Base-by-base conservation (phyloP, 2,113 vertebrate species). In the Labeo catla region DNA sequence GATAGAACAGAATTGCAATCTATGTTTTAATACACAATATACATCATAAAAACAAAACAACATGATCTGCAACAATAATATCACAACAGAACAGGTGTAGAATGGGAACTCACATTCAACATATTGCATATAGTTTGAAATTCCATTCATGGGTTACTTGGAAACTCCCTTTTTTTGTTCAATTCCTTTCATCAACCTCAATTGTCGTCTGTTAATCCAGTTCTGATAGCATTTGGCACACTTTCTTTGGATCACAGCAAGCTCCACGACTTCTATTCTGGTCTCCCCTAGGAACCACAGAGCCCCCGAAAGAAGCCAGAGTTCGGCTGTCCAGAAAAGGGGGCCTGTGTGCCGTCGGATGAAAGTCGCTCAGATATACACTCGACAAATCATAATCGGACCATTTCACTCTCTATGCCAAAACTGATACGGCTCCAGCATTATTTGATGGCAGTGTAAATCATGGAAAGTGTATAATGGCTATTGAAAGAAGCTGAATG, bases 191-290 rank as follows among this genome's bases (percentile, higher is more conserved):
- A 94, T 94, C 90, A 89, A 93, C 93, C 93, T 93, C 94, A 93
- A 94, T 93, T 94, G 94, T 94, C 91, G 90, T 94, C 92, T 92
- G 89, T 93, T 95, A 95, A 95, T 96, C 94, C 94, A 93, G 92
- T 94, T 95, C 95, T 96, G 94, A 96, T 96, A 95, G 94, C 94
- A 94, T 95, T 95, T 95, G 95, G 95, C 94, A 96, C 94, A 95
- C 92, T 94, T 95, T 95, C 93, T 95, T 95, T 95, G 94, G 91
- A 93, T 94, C 94, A 94, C 95, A 96, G 95, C 94, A 89, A 95
- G 94, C 95, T 94, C 92, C 93, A 93, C 92, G 86, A 93, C 93
- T 94, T 94, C 93, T 94, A 94, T 95, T 95, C 93, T 94, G 92
- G 92, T 94, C 91, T 93, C 93, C 95, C 94, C 89, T 91, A 94